Conservation (phyloP, 2,888 invertebrate species). For the Oxycera nigricornis region DNA sequence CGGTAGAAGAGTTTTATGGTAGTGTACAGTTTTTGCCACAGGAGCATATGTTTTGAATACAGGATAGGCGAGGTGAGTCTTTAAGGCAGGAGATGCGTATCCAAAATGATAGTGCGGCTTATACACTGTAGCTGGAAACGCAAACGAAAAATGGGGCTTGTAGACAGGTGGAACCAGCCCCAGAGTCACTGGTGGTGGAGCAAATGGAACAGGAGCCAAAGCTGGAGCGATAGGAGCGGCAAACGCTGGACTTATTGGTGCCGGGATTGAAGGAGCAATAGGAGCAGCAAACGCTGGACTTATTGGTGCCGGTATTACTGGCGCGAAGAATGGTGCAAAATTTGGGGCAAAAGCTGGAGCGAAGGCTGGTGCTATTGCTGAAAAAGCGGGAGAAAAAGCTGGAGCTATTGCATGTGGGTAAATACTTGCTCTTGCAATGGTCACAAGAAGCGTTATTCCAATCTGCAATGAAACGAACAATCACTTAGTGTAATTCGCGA, state of each 20-base stretch:
- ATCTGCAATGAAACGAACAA: slow-evolving; percentile 30
- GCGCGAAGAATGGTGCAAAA: slow-evolving; percentile 23
- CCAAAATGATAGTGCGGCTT: slow-evolving; percentile 27
- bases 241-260: slow-evolving; percentile 19
- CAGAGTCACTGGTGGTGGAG: slow-evolving; percentile 3
- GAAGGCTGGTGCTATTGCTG: slow-evolving; percentile 19
- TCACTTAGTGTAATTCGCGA: too few relatives aligned
- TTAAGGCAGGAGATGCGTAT: slow-evolving; percentile 40
- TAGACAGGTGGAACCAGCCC: slow-evolving; percentile 28
- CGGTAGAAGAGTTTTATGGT: slow-evolving; percentile 29
- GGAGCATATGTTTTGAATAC: slow-evolving; percentile 32
- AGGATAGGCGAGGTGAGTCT: slow-evolving; percentile 28
- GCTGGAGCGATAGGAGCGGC: slow-evolving; percentile 39
- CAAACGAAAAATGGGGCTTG: slow-evolving; percentile 36
- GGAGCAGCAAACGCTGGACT: slow-evolving; percentile 28
- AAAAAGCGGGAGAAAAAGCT: slow-evolving; percentile 47
- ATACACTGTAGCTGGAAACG: slow-evolving; percentile 27
- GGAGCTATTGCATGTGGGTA: slow-evolving; percentile 6
- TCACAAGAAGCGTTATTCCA: neutral
- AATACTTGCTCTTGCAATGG: neutral
- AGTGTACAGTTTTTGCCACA: slow-evolving; percentile 33
- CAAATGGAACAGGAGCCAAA: slow-evolving; percentile 17
- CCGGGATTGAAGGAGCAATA: slow-evolving; percentile 7
- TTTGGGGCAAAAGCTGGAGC: slow-evolving; percentile 28
- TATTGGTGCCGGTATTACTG: slow-evolving; percentile 21